Conservation (phyloP, 2,797 vertebrate species). For the Apogon talboti region DNA sequence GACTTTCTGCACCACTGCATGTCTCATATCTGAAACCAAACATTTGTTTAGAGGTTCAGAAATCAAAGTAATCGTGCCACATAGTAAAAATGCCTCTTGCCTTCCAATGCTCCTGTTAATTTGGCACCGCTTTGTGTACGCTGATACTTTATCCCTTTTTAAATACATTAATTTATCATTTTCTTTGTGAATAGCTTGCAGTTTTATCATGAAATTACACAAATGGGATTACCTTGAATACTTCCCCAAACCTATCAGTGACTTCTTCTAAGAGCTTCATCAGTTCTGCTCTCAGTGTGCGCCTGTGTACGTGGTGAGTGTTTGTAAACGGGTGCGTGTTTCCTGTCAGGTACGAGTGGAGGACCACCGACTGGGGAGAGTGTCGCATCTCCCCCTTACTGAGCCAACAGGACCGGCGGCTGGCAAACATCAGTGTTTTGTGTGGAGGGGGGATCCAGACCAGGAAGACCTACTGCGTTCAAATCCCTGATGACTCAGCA, state of each 20-base stretch:
- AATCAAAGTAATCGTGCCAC: conserved; percentile 55
- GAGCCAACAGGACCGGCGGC: conserved; percentile 83
- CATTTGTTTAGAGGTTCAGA: conserved; percentile 70
- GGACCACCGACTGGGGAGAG: conserved; percentile 91
- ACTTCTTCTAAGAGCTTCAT: no score
- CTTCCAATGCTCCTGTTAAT: conserved; percentile 32
- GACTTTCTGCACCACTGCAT: conserved; percentile 73
- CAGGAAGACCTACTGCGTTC: conserved; percentile 91
- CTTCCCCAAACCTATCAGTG: neutral
- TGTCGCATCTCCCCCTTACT: conserved; percentile 89
- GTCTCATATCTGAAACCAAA: conserved; percentile 70
- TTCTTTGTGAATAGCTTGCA: conserved; percentile 17
- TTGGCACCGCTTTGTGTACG: conserved; percentile 1
- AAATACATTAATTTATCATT: conserved; percentile 19
- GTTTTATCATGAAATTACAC: conserved; percentile 22
- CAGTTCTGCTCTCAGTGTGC: no score
- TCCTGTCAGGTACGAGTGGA: conserved; percentile 91
- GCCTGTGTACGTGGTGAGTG: no score
- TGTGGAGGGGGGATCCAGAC: conserved; percentile 94
- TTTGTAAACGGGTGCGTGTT: no score
- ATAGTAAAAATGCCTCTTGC: conserved; percentile 15
- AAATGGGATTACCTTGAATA: conserved; percentile 2
- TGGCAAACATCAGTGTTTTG: conserved; percentile 72
- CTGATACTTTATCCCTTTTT: conserved; percentile 13
- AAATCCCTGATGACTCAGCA: conserved; percentile 74